Base-by-base conservation (phyloP, 2,888 invertebrate genomes). In the Pterostichus niger region DNA sequence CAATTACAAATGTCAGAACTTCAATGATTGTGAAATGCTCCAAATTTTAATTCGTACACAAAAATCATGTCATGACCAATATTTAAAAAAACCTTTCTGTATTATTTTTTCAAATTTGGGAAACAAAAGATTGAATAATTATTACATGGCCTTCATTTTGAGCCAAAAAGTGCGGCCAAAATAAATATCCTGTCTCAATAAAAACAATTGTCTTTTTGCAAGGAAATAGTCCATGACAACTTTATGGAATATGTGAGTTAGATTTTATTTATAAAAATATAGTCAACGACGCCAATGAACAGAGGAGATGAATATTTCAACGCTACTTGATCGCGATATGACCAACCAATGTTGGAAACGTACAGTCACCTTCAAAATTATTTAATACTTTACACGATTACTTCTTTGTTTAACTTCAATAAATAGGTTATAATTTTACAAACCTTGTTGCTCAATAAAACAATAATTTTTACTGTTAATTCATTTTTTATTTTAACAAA, bases 51-150 rank as follows among this genome's bases (percentile, higher is more conserved):
- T 3, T 40, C 6, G 40, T 35, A 40, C 2, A 40, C 6, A 40
- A 40, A 40, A 24, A n/a, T 35, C 35, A 35, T 35, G 35, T 35
- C 6, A 17, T 56, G 56, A 17, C 56, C 10, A 3, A 35, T 17
- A 56, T 17, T 17, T 56, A 6, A 5, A 13, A 13, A 64, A 64
- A 24, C 35, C 64, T 64, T 64, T 35, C 13, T 35, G 64, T 33
- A 13, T n/a, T 35, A 49, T 49, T 49, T 49, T 59, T 35, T 64
- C 64, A 64, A 13, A 64, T 64, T 64, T 24, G n/a, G 64, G 64
- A 71, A 71, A 56, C 68, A 71, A 64, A 64, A 64, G 35, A 64
- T 64, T 64, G 64, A 64, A 64, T 49, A 71, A 71, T 52, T 75
- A 40, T 75, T 75, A 75, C 24, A n/a, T 52, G 33, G 33, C 75